Base-by-base conservation (phyloP, 92 coral and sea anemone species). In the Phenganax subtilis region DNA sequence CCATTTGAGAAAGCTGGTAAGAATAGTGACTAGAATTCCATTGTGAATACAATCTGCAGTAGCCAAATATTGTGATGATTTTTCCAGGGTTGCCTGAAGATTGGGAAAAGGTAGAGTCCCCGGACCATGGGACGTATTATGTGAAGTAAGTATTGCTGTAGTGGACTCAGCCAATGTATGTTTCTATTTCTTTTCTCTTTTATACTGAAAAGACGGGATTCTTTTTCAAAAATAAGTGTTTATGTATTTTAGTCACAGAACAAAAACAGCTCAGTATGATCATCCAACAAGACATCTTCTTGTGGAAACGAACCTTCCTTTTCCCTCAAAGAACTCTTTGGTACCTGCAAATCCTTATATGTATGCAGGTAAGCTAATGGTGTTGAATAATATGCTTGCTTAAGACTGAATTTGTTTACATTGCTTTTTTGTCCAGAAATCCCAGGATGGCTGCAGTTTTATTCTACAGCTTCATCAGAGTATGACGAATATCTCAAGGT, bases 81-180 rank as follows among this genome's bases (percentile, higher is more conserved):
- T 73, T 69, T 27, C 29, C 75, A 91, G 97, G 88, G 12, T 84
- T 92, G 57, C 98, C 98, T 67, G 93, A 90, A 56, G 98, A 97
- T 65, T 94, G 98, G 98, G 98, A 94, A 81, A 92, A 90, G 83
- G 91, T 89, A 80, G 98, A 94, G 55, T 92, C 97, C 15, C 98
- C 93, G 12, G 89, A 92, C 64, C 93, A 92, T 90, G 98, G 98
- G 10, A 89, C 90, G 52, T 94, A 91, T 77, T 92, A 92, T 75
- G 90, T 94, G 77, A 94, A 92, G 98, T 94, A 85, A 61, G 94
- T 85, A 31, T 9, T 9, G 20, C 51, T 5, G 31, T 44, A 72
- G 27, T 15, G 58, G 17, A 0, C 10, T 28, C 25, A 61, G 67
- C 8, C 67, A 5, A 12, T 14, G 5, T 61, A 15, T 28, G 25